Evolutionary conservation across 2,888 invertebrate genomes (phyloP), one percentile per base, ranked within the genome.

Genomic region (Phaonia tiefii): DNA sequence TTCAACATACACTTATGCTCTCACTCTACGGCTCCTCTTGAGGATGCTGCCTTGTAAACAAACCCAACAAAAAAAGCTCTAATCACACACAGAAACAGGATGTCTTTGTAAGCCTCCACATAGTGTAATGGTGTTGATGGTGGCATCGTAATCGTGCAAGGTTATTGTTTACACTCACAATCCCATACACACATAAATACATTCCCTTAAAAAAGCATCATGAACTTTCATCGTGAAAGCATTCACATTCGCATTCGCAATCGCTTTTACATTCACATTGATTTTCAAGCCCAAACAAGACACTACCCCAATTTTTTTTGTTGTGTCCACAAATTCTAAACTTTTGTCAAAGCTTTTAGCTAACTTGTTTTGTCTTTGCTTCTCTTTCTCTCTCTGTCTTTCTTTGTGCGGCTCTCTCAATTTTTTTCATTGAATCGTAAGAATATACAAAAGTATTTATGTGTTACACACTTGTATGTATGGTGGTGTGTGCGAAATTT

Each of bases 371-470:
- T 71, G 17, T 54, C 25, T 25, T 25, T 51, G 44, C n/a, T 2
- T 13, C 58, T 10, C n/a, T 2, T 13, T 74, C 65, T 74, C 49
- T 56, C 13, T 5, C 3, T 31, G n/a, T 26, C 37, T 58, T 31
- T 15, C n/a, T 31, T 20, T 37, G 17, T 51, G n/a, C n/a, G n/a
- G n/a, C 7, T 54, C 54, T 22, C 54, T 54, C 8, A 22, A 10
- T 54, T 13, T n/a, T 78, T 81, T 81, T 78, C 78, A 81, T 81
- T 81, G 81, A 78, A 75, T 22, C 37, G 17, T 71, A 46, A 1
- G 39, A 15, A 66, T 31, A 39, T 72, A 26, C 37, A 75, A 39
- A 54, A 10, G 51, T 63, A 54, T 56, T 25, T 58, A 15, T 65
- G 2, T n/a, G n/a, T n/a, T n/a, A n/a, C n/a, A n/a, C n/a, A n/a